phyloP scores from a whole-genome alignment of 1,140 invertebrate species.

The Halesus radiatus region DNA sequence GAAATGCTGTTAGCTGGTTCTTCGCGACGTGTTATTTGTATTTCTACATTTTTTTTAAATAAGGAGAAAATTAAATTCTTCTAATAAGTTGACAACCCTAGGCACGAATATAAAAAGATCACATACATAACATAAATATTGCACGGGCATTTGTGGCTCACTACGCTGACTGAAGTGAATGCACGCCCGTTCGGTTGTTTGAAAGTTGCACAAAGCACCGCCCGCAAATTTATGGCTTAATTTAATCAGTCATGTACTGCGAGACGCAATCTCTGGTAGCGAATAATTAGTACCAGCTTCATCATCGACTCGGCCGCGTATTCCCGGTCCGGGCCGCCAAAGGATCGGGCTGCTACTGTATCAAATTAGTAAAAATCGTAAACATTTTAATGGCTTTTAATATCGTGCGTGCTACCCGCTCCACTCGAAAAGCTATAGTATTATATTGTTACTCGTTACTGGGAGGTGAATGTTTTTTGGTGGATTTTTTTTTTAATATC shows the following conservation, averaged over 20 bases:
- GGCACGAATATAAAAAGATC: too few species aligned
- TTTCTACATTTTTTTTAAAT: too few species aligned
- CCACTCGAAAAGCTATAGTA: neutral
- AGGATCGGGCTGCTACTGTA: neutral
- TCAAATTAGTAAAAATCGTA: conserved; percentile 21
- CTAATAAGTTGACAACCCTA: too few species aligned
- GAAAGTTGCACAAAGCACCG: conserved; percentile 38
- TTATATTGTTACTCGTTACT: too few species aligned
- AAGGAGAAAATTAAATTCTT: too few species aligned
- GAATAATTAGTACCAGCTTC: conserved; percentile 22
- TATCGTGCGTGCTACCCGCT: neutral
- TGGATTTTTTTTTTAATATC: too few species aligned
- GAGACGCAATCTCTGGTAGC: conserved; percentile 8
- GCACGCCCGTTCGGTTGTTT: conserved; percentile 13
- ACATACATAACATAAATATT: too few species aligned
- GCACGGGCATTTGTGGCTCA: too few species aligned
- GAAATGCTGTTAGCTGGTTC: too few species aligned
- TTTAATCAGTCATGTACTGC: conserved; percentile 23
- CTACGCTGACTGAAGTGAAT: too few species aligned
- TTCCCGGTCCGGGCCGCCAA: neutral
- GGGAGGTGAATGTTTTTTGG: too few species aligned
- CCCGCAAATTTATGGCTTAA: conserved; percentile 36
- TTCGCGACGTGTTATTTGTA: too few species aligned
- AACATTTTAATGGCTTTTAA: neutral
- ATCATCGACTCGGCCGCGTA: neutral